A percentile compares a stretch with the other conserved stretches of the same genome.
Conservation (phyloP, 2,113 vertebrate species). For the Salvator merianae region DNA sequence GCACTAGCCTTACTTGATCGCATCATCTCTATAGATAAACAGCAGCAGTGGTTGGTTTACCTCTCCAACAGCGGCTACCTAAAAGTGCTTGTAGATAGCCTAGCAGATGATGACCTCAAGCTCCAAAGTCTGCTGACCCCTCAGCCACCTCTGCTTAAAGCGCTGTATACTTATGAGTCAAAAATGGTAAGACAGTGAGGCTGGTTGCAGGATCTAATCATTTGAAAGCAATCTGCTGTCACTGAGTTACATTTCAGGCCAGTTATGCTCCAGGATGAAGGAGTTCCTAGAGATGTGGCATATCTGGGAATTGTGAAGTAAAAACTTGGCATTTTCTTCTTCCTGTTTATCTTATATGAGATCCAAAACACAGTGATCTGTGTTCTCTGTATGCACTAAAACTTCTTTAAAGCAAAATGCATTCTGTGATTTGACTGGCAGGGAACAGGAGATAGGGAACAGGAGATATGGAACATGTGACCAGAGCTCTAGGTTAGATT, state of each 20-base stretch:
- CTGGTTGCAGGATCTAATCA: background rate
- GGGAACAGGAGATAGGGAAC: too few relatives aligned
- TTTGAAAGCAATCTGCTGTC: background rate
- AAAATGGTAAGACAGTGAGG: slow-evolving; percentile 89
- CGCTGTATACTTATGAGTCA: slow-evolving; percentile 94
- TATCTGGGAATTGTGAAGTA: background rate
- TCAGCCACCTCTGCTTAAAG: slow-evolving; percentile 92
- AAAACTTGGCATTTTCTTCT: background rate
- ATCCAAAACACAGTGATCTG: background rate
- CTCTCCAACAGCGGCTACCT: slow-evolving; percentile 96
- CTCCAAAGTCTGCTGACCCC: slow-evolving; percentile 90
- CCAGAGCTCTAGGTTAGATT: too few relatives aligned
- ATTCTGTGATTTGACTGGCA: background rate
- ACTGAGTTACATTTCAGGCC: background rate
- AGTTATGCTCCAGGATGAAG: background rate
- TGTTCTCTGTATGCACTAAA: background rate
- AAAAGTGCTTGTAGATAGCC: slow-evolving; percentile 92
- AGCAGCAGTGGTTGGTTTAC: slow-evolving; percentile 93
- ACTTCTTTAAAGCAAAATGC: background rate
- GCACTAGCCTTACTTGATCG: slow-evolving; percentile 89
- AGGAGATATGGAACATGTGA: too few relatives aligned
- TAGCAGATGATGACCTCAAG: slow-evolving; percentile 87
- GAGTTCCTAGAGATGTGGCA: background rate
- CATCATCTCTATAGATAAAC: slow-evolving; percentile 92
- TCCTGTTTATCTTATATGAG: background rate